A percentile compares a stretch with the other conserved stretches of the same genome.
Evolutionary conservation across 1,140 invertebrate species (phyloP).

Genomic region (Fopius arisanus): DNA sequence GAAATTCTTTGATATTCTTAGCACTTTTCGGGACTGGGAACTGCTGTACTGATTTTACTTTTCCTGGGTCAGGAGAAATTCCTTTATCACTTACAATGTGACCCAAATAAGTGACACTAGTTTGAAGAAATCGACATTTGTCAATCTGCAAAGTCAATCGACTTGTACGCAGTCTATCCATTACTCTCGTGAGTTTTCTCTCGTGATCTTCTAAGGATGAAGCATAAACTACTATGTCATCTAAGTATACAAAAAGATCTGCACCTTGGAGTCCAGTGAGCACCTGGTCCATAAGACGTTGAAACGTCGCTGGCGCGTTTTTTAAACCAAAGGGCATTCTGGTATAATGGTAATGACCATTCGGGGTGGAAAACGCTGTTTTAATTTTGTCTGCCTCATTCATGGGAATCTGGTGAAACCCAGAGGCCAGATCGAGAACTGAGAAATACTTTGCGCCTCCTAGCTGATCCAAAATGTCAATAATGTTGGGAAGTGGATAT

Average conservation of each 20-base stretch:
- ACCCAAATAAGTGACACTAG: slow-evolving; percentile 51
- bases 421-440: neutral
- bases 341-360: neutral
- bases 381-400: neutral
- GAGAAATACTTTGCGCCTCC: neutral
- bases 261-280: slow-evolving; percentile 1
- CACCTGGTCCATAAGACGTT: slow-evolving; percentile 29
- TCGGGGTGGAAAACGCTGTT: neutral
- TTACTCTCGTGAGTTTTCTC: slow-evolving; percentile 53
- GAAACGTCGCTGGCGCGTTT: neutral
- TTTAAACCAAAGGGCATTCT: neutral
- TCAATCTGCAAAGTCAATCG: too few relatives aligned
- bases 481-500: neutral
- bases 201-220: slow-evolving; percentile 45
- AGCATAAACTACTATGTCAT: slow-evolving; percentile 36
- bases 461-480: neutral
- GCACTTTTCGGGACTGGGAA: slow-evolving; percentile 39
- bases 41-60: slow-evolving; percentile 45
- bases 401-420: neutral
- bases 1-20: slow-evolving; percentile 50
- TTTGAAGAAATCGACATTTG: too few relatives aligned
- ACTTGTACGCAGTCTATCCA: too few relatives aligned
- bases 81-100: slow-evolving; percentile 33
- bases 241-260: slow-evolving; percentile 3
- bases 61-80: slow-evolving; percentile 36